phyloP scores from a whole-genome alignment of 2,888 invertebrate species.

The Bruchidius siliquastri region DNA sequence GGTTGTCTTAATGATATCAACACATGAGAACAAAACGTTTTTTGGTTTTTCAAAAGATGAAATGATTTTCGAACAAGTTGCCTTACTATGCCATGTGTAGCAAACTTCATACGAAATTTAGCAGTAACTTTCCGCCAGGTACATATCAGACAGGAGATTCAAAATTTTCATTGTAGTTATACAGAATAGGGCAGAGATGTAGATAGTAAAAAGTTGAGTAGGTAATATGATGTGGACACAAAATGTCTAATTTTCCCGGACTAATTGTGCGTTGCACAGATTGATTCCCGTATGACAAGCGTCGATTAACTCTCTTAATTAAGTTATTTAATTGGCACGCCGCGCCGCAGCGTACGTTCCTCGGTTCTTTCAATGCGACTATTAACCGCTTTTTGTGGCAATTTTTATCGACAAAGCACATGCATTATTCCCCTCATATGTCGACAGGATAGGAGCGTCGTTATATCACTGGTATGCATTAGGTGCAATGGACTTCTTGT shows the following conservation, averaged over 20 bases:
- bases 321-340: slow-evolving; percentile 54
- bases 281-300: slow-evolving; percentile 50
- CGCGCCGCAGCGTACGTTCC: slow-evolving; percentile 24
- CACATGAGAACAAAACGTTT: no score
- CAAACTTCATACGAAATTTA: no score
- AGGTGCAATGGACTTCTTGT: neutral
- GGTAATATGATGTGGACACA: no score
- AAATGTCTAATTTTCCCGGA: neutral
- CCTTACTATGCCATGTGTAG: no score
- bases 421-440: neutral
- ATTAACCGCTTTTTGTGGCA: slow-evolving; percentile 18
- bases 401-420: neutral
- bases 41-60: no score
- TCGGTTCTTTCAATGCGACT: slow-evolving; percentile 12
- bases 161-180: no score
- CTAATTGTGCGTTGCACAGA: slow-evolving; percentile 23
- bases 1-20: no score
- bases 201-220: no score
- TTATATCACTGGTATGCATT: neutral
- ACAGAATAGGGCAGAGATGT: no score
- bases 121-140: no score
- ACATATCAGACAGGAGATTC: no score
- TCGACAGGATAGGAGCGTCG: neutral
- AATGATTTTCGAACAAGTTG: no score
- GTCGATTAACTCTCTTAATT: slow-evolving; percentile 56